Percentiles rank a stretch among this genome's conserved stretches.
phyloP scores from a whole-genome alignment of 2,888 invertebrate genomes.

The Germaria angustata region DNA sequence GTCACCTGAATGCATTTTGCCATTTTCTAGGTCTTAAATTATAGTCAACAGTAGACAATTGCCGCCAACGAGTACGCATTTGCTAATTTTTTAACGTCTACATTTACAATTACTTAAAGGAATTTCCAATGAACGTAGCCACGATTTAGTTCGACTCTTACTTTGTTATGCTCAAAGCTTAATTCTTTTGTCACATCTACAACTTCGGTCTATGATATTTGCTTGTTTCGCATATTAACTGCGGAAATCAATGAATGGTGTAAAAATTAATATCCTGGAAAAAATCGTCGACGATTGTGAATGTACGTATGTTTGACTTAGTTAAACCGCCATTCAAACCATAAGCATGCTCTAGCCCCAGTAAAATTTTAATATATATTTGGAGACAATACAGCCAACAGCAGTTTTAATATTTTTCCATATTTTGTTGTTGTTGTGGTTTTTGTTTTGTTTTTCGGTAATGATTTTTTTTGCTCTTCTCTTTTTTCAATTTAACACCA shows the following conservation, averaged over 20 bases:
- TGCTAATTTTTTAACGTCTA: too few species aligned
- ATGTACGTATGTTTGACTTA: conserved; percentile 8
- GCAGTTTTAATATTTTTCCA: conserved; percentile 62
- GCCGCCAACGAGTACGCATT: too few species aligned
- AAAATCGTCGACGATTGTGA: conserved; percentile 59
- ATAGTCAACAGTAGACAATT: too few species aligned
- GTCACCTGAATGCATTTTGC: too few species aligned
- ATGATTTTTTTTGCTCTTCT: conserved; percentile 33
- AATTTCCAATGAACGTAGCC: background rate
- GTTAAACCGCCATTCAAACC: conserved; percentile 17
- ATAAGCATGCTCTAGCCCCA: conserved; percentile 17
- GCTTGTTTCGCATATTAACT: conserved; percentile 40
- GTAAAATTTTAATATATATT: conserved; percentile 49
- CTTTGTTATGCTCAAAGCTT: conserved; percentile 1
- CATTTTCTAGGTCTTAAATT: too few species aligned
- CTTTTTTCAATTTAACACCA: conserved; percentile 65
- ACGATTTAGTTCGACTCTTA: background rate
- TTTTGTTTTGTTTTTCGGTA: conserved; percentile 35
- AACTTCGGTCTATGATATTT: conserved; percentile 41
- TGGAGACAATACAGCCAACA: conserved; percentile 54
- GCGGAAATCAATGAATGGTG: conserved; percentile 75
- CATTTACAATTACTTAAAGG: background rate
- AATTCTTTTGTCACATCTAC: conserved; percentile 43
- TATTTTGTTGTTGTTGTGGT: too few species aligned
- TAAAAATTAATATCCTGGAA: conserved; percentile 79